Evolutionary conservation across 2,113 vertebrate species (phyloP).

Genomic region (Cynoglossus semilaevis): DNA sequence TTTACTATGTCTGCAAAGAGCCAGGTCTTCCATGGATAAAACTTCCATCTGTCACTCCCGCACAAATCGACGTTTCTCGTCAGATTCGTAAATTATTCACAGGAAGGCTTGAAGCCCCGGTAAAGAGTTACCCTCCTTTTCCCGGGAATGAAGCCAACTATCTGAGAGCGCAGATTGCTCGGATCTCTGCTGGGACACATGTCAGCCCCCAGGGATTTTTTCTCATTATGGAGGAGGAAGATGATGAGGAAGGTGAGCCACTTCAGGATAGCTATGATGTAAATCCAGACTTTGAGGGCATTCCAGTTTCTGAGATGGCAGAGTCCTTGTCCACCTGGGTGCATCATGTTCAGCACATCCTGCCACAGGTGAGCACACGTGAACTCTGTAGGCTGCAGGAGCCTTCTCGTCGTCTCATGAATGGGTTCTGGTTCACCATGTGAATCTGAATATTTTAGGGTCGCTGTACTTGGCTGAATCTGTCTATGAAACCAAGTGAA

Average conservation of each 20-base stretch:
- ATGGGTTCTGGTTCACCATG: not conserved
- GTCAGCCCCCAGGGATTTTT: constrained; percentile 90
- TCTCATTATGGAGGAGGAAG: constrained; percentile 85
- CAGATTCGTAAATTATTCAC: constrained; percentile 88
- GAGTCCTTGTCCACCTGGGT: constrained; percentile 87
- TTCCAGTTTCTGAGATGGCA: constrained; percentile 78
- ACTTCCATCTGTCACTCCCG: constrained; percentile 86
- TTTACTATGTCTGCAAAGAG: constrained; percentile 91
- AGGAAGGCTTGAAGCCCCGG: constrained; percentile 80
- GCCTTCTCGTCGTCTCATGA: not conserved
- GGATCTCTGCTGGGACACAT: constrained; percentile 91
- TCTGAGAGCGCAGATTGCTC: constrained; percentile 90
- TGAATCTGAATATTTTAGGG: constrained; percentile 72
- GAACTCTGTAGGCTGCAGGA: not conserved
- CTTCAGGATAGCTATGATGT: constrained; percentile 76
- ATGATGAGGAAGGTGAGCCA: constrained; percentile 83
- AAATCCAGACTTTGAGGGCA: constrained; percentile 87
- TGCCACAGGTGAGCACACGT: constrained; percentile 81
- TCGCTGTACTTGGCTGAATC: constrained; percentile 88
- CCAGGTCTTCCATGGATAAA: constrained; percentile 86
- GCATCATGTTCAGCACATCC: constrained; percentile 86
- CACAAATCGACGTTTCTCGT: constrained; percentile 87
- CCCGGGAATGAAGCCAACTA: constrained; percentile 92
- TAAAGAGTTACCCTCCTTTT: constrained; percentile 89
- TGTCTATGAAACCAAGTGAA: constrained; percentile 77